Conservation (phyloP, 1,140 invertebrate genomes). For the Macrosteles quadrilineatus region DNA sequence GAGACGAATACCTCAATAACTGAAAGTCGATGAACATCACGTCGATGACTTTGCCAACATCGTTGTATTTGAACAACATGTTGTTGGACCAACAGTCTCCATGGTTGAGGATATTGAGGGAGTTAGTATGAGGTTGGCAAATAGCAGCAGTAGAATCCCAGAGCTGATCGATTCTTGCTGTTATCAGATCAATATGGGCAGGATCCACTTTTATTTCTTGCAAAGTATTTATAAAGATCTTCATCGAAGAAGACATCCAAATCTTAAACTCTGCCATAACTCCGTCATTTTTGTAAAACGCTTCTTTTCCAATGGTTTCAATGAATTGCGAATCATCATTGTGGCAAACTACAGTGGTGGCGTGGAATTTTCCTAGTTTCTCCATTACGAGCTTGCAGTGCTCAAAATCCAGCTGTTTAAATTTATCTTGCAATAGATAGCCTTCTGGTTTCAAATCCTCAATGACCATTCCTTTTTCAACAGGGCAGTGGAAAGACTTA, state of each 20-base stretch:
- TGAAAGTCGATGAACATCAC: slow-evolving; percentile 32
- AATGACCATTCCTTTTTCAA: slow-evolving; percentile 23
- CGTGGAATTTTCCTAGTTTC: slow-evolving; percentile 59
- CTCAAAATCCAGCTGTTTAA: slow-evolving; percentile 17
- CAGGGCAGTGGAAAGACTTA: slow-evolving; percentile 49
- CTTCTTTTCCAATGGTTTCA: neutral
- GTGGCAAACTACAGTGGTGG: slow-evolving; percentile 57
- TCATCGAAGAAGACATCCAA: neutral
- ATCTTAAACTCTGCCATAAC: neutral
- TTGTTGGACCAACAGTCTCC: slow-evolving; percentile 41
- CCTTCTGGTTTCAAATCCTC: slow-evolving; percentile 30
- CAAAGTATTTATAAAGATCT: neutral
- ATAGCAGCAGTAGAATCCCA: neutral
- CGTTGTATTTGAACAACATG: slow-evolving; percentile 32
- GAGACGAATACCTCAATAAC: slow-evolving; percentile 24
- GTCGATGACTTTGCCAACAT: neutral
- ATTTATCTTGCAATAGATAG: slow-evolving; percentile 25
- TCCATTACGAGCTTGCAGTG: slow-evolving; percentile 51
- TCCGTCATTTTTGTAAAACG: neutral
- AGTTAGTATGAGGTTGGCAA: neutral
- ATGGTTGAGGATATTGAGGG: slow-evolving; percentile 30
- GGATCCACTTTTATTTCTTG: neutral
- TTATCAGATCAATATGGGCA: neutral
- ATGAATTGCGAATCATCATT: slow-evolving; percentile 50
- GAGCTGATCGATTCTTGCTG: neutral